Percentiles rank a stretch among this genome's conserved stretches.
These are phyloP conservation scores for Bambusicola thoracicus DNA, from an alignment of 2,113 vertebrate species.

Conservation along the genomic window DNA sequence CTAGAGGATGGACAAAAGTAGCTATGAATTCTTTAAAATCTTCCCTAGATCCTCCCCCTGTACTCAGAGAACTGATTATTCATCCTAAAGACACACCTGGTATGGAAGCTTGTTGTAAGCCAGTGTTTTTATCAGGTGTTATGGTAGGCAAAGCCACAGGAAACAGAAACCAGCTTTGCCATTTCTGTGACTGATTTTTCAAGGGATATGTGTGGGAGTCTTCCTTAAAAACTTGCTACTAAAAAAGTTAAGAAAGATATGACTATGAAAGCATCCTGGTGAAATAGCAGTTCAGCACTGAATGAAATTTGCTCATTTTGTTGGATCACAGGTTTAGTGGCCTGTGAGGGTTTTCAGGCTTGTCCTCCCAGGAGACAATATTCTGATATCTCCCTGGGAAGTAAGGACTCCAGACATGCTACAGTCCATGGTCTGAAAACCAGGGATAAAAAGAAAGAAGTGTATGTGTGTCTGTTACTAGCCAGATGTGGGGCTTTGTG, in stretches of 20 bases:
- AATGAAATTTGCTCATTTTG: background rate
- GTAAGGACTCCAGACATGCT: background rate
- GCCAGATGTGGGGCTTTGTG: background rate
- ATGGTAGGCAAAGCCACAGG: background rate
- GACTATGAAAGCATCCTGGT: background rate
- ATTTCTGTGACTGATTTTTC: background rate
- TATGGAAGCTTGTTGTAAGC: background rate
- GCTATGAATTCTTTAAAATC: background rate
- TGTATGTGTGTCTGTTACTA: background rate
- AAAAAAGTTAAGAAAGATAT: background rate
- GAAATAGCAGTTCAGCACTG: background rate
- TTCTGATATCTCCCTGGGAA: background rate
- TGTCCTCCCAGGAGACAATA: background rate
- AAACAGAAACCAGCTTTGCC: background rate
- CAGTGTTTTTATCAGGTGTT: background rate
- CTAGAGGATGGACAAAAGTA: background rate
- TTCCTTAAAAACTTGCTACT: background rate
- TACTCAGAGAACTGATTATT: conserved; percentile 26
- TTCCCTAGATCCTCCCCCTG: background rate
- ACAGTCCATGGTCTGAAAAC: background rate
- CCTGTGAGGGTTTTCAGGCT: background rate
- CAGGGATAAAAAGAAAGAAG: background rate
- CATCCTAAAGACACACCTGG: background rate
- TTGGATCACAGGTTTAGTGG: background rate
- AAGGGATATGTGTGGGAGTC: background rate